Evolutionary conservation across 1,140 invertebrate species (phyloP).

Genomic region (Drosophila ercepeae): DNA sequence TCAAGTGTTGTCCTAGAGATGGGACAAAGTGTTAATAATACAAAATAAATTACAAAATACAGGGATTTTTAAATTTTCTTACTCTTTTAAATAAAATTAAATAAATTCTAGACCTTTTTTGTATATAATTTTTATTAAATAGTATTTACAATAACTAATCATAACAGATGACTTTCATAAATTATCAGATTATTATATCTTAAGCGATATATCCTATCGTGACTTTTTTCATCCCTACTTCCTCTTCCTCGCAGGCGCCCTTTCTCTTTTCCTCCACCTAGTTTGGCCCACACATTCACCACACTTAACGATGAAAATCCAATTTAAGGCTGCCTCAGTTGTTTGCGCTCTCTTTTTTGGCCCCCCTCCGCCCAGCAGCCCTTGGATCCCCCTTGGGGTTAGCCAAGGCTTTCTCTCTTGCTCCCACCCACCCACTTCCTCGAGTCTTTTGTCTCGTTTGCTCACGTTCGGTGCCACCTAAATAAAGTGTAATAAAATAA

Average conservation of each 20-base stretch:
- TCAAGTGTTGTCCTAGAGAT: slow-evolving; percentile 29
- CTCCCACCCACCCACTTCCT: slow-evolving; percentile 13
- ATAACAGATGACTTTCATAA: too few relatives aligned
- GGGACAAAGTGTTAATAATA: not conserved
- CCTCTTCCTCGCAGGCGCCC: not conserved
- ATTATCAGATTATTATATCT: not conserved
- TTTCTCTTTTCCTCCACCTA: slow-evolving; percentile 14
- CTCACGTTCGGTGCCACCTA: slow-evolving; percentile 22
- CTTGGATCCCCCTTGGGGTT: slow-evolving; percentile 28
- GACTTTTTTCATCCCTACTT: not conserved
- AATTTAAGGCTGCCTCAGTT: slow-evolving; percentile 75
- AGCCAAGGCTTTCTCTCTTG: slow-evolving; percentile 10
- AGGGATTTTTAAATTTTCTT: too few relatives aligned
- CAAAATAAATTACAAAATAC: not conserved
- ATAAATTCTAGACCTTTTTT: too few relatives aligned
- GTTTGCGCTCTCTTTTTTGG: slow-evolving; percentile 42
- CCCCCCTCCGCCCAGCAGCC: not conserved
- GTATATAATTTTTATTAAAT: not conserved
- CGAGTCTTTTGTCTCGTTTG: not conserved
- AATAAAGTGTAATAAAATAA: slow-evolving; percentile 83
- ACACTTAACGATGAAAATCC: slow-evolving; percentile 82
- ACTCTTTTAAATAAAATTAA: too few relatives aligned
- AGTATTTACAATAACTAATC: not conserved
- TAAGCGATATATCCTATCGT: not conserved
- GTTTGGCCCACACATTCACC: slow-evolving; percentile 49